Evolutionary conservation across 2,113 vertebrate species (phyloP), one percentile per base, ranked within the genome.

Genomic region (Nycticebus coucang): DNA sequence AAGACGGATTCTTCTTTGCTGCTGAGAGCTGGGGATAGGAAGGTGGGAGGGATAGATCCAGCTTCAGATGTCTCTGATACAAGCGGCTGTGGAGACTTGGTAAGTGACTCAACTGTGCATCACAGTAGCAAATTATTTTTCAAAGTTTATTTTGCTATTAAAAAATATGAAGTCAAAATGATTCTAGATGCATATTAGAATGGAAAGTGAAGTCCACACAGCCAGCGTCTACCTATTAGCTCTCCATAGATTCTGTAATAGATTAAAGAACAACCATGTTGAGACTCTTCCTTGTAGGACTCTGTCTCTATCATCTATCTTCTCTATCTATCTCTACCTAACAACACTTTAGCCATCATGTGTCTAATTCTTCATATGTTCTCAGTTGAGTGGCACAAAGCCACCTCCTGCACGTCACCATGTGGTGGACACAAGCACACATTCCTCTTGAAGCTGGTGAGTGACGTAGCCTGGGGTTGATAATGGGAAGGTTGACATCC

Each of bases 381-480:
- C 28, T 64, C 19, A 53, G 1, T 4, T 17, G 33, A 69, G 8
- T 72, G 28, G 24, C 0, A 7, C 33, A 68, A 26, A 28, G 7
- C 15, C 3, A 7, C 21, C 1, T 59, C 6, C 17, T 72, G 28
- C 28, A 22, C 33, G 6, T 41, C 37, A 6, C 50, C 19, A 18
- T 5, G n/a, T 5, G n/a, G 22, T 45, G 18, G 35, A 37, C 21
- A 14, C 13, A 26, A 50, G 4, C 21, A 19, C 19, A 26, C 0
- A 1, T 30, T 28, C 5, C 4, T 19, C 4, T 8, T 2, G 13
- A 62, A 22, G 28, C 8, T 33, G 0, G 1, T 1, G 0, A 2
- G 0, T 2, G 0, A 0, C 21, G 9, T 15, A 4, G 10, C 4
- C 28, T 35, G 13, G 12, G 57, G 15, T 11, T 41, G 4, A 14